These are phyloP conservation scores for Stomatorhinus walkeri DNA, from an alignment of 2,797 vertebrate genomes.

Conservation along the genomic window DNA sequence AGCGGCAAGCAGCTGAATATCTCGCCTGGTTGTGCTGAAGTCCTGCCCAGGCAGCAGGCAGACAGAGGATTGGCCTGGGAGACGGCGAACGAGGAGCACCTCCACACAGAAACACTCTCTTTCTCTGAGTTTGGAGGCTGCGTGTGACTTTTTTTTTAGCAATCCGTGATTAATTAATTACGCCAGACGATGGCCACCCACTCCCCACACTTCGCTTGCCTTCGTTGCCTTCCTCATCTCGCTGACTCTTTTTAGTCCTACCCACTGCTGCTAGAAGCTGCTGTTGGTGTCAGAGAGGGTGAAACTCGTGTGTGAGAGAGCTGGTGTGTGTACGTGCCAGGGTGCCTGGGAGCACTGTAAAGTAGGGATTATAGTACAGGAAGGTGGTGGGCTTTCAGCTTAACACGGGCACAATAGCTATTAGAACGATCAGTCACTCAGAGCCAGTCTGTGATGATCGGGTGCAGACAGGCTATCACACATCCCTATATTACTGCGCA, in stretches of 20 bases:
- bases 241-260: not conserved
- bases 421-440: not conserved
- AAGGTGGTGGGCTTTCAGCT: not conserved
- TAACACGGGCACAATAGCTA: not conserved
- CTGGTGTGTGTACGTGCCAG: not conserved
- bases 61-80: not conserved
- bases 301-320: not conserved
- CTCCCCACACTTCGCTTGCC: not conserved
- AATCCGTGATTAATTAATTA: conserved; percentile 17
- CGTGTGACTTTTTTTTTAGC: not conserved
- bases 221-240: not conserved
- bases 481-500: not conserved
- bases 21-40: not conserved
- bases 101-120: not conserved
- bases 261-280: not conserved
- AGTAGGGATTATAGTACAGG: not conserved
- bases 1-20: not conserved
- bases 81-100: not conserved
- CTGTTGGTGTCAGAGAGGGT: not conserved
- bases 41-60: not conserved
- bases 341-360: not conserved
- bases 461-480: not conserved
- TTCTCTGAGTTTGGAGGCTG: not conserved
- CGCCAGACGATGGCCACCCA: not conserved
- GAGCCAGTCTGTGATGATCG: not conserved